These are phyloP conservation scores for Brenthis hecate DNA, from an alignment of 2,888 invertebrate genomes.

Conservation along the genomic window DNA sequence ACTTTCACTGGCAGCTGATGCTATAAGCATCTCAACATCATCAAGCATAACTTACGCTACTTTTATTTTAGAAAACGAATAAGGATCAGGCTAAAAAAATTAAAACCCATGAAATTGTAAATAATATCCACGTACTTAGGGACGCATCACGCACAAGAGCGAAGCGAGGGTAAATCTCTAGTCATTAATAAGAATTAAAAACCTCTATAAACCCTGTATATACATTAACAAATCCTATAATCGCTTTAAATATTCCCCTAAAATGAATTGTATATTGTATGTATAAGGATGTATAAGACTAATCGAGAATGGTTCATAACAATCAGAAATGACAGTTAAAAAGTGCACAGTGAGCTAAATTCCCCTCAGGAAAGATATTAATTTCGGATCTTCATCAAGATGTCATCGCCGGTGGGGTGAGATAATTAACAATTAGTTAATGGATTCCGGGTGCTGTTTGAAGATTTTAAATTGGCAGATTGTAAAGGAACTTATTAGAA, in stretches of 20 bases:
- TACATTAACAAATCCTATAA: conserved; percentile 4
- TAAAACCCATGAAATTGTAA: too few species aligned
- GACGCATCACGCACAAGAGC: neutral
- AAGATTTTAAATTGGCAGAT: conserved; percentile 22
- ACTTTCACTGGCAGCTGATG: too few species aligned
- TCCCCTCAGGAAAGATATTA: conserved; percentile 45
- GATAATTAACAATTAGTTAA: conserved; percentile 73
- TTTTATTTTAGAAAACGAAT: too few species aligned
- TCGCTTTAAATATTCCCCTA: neutral
- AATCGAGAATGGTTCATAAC: conserved; percentile 11
- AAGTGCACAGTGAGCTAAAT: conserved; percentile 27
- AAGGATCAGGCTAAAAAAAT: too few species aligned
- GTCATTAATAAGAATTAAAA: neutral
- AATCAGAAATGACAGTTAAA: conserved; percentile 34
- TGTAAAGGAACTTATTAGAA: conserved; percentile 7
- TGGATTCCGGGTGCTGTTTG: conserved; percentile 46
- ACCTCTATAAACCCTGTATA: neutral
- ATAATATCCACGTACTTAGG: too few species aligned
- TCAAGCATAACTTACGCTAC: too few species aligned
- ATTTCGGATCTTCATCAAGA: conserved; percentile 59
- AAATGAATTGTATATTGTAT: neutral
- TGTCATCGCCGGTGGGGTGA: conserved; percentile 52
- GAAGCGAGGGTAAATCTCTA: too few species aligned
- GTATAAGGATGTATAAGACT: conserved; percentile 8
- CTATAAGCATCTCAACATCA: too few species aligned